Percentiles rank a stretch among this genome's conserved stretches.
phyloP scores from a whole-genome alignment of 2,797 vertebrate species.

The Crax fasciolata region DNA sequence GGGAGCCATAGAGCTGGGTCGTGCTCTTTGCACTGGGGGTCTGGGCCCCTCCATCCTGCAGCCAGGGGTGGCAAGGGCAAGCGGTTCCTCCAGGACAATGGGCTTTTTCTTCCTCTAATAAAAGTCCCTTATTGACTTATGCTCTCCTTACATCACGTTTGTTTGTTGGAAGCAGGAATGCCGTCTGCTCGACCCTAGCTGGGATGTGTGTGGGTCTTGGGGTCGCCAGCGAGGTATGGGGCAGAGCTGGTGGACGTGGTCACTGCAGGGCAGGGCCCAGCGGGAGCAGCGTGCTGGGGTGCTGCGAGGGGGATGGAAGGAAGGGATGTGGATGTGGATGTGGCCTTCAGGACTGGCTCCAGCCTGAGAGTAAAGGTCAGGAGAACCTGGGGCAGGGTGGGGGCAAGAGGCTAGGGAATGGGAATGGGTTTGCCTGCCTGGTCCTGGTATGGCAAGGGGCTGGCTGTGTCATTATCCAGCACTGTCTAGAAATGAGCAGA shows the following conservation, averaged over 20 bases:
- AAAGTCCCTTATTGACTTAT: constrained; percentile 46
- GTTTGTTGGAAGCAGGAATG: not conserved
- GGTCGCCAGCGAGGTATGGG: not conserved
- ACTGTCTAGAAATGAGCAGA: not conserved
- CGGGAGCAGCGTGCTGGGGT: not conserved
- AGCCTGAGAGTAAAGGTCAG: too few relatives aligned
- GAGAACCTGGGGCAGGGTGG: not conserved
- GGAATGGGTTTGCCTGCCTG: not conserved
- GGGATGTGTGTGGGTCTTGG: accelerated
- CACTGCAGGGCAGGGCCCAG: too few relatives aligned
- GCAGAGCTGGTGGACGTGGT: too few relatives aligned
- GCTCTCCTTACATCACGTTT: not conserved
- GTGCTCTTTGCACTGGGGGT: not conserved
- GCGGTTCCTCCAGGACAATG: not conserved
- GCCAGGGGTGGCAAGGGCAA: not conserved
- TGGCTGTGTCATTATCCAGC: not conserved
- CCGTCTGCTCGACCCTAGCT: accelerated
- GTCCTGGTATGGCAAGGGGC: not conserved
- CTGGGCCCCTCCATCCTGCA: not conserved
- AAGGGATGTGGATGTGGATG: too few relatives aligned
- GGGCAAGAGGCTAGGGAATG: not conserved
- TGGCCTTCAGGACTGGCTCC: too few relatives aligned
- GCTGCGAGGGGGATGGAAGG: too few relatives aligned
- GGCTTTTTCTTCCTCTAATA: constrained; percentile 55
- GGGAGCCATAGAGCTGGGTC: not conserved